Evolutionary conservation across 2,888 invertebrate genomes (phyloP).

Genomic region (Odiellus spinosus): DNA sequence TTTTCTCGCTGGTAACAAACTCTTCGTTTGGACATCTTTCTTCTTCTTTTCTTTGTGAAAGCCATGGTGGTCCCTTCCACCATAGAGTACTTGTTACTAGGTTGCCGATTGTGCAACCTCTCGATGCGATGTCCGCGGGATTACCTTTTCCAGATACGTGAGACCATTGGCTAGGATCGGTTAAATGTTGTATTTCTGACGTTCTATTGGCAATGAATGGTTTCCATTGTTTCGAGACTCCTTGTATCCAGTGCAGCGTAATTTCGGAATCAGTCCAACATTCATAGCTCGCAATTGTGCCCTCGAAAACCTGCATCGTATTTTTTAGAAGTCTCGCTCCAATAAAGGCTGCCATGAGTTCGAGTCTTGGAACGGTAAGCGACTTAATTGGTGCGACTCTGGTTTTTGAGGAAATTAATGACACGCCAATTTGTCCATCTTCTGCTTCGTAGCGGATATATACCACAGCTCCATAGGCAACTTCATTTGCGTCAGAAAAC

Average conservation of each 20-base stretch:
- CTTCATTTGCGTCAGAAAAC: constrained; percentile 1
- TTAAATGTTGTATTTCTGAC: neutral
- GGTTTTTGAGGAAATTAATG: constrained; percentile 1
- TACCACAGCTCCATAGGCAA: constrained; percentile 1
- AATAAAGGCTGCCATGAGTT: neutral
- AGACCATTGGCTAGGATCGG: neutral
- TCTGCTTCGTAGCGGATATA: neutral
- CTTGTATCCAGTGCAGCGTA: no score
- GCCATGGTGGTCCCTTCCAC: no score
- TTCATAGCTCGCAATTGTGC: neutral
- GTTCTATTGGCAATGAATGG: neutral
- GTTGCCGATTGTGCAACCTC: neutral
- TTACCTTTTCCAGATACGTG: neutral
- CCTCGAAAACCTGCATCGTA: neutral
- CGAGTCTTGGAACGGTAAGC: constrained; percentile 1
- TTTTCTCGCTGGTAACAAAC: no score
- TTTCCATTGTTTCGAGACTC: neutral
- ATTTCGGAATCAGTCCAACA: no score
- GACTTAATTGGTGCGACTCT: constrained; percentile 1
- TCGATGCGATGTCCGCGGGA: neutral
- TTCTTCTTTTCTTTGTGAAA: no score
- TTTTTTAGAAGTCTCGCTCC: neutral
- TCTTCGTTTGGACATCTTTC: no score
- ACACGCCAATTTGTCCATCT: neutral
- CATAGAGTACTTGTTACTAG: no score